Base-by-base conservation (phyloP, 2,113 vertebrate genomes). In the Typhlomys cinereus region DNA sequence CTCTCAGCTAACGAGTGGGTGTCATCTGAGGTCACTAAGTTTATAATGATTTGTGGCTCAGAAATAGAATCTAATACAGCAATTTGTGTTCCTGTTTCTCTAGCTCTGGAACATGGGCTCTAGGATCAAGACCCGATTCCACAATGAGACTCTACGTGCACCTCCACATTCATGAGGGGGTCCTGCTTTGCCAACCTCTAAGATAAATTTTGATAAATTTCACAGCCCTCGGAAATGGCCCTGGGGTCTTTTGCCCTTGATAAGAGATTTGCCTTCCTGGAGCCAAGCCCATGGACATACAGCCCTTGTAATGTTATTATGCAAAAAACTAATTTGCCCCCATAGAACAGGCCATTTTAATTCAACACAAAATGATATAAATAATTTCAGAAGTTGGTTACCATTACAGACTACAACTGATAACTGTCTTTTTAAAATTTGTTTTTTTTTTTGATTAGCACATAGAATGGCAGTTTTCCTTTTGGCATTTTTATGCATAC, bases 341-440 rank as follows among this genome's bases (percentile, higher is more conserved):
- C 52, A 44, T 27, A 23, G 46, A 46, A 61, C 52, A 67, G 71
- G n/a, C 31, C 23, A 54, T 89, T 88, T 61, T 73, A 85, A n/a
- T 91, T 85, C 91, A 91, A 81, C 57, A 76, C 64, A 52, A 93
- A 89, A 76, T 76, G 15, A 21, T 15, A 41, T 64, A 50, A 12
- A 64, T 70, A 71, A 73, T 81, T 69, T 88, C 6, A 88, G 48
- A 41, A 89, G 61, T 27, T 64, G 46, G 25, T 85, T 88, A 88
- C 20, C 15, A 67, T 41, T 83, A 7, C 41, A 82, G 21, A 71
- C 27, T 74, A 76, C 46, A 21, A 57, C 10, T 89, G n/a, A 41
- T 57, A 91, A 84, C 88, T 59, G 90, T 64, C 11, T 90, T 84
- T 92, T 27, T 61, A 41, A n/a, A n/a, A 39, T 79, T 80, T 44